Percentiles rank a stretch among this genome's conserved stretches.
These are phyloP conservation scores for Geophilus truncorum DNA, from an alignment of 2,888 invertebrate genomes.

Conservation along the genomic window DNA sequence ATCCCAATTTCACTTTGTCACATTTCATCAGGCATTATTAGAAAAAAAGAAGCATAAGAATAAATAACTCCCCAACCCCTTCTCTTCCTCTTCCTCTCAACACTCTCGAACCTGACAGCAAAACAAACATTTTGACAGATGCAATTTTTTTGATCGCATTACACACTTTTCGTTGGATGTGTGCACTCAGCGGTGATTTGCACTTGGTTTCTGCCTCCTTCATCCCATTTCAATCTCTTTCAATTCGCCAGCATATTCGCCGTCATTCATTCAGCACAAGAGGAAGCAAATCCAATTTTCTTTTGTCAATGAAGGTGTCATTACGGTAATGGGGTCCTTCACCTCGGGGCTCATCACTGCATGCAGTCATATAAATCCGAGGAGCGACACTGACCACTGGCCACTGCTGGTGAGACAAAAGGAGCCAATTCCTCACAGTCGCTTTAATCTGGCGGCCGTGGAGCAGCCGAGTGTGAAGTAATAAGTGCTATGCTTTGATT, in stretches of 20 bases:
- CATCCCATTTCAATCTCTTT: constrained; percentile 5
- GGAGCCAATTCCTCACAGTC: not conserved
- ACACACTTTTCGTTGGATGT: not conserved
- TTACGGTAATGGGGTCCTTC: constrained; percentile 13
- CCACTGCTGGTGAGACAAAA: not conserved
- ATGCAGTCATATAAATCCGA: not conserved
- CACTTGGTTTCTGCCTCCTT: not conserved
- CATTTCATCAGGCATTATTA: too few species aligned
- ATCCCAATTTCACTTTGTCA: too few species aligned
- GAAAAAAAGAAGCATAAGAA: too few species aligned
- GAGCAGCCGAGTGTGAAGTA: not conserved
- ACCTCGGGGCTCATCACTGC: not conserved
- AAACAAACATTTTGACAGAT: not conserved
- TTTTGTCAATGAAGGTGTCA: constrained; percentile 22
- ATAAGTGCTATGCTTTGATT: not conserved
- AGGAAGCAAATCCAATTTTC: not conserved
- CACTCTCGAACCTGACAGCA: not conserved
- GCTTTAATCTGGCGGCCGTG: not conserved
- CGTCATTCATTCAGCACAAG: not conserved
- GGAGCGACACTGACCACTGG: not conserved
- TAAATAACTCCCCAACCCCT: not conserved
- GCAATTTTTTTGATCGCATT: not conserved
- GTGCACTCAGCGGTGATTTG: not conserved
- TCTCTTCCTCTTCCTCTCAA: not conserved
- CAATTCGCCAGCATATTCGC: constrained; percentile 1